phyloP scores from a whole-genome alignment of 2,888 invertebrate genomes.

The Nebria salina region DNA sequence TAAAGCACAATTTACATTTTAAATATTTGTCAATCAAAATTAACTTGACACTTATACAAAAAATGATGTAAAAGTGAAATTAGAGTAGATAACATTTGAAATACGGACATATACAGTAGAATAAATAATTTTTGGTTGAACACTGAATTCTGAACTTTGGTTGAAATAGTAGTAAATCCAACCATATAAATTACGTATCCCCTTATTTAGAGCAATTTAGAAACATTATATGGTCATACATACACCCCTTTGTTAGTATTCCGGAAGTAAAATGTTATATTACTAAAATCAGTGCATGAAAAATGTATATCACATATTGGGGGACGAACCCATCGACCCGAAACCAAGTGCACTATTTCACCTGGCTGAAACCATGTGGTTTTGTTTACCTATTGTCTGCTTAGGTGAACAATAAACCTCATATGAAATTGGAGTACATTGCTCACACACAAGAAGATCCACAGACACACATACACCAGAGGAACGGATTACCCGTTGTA shows the following conservation, averaged over 20 bases:
- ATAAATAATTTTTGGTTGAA: too few species aligned
- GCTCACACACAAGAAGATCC: not conserved
- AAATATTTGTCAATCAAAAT: too few species aligned
- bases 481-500: not conserved
- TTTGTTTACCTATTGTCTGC: constrained; percentile 18
- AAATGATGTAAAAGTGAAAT: too few species aligned
- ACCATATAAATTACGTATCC: too few species aligned
- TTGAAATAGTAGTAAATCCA: too few species aligned
- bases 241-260: not conserved
- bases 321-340: not conserved
- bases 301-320: not conserved
- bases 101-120: too few species aligned
- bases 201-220: too few species aligned
- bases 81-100: too few species aligned
- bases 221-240: too few species aligned
- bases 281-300: not conserved
- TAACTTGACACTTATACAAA: too few species aligned
- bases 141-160: too few species aligned
- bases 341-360: not conserved
- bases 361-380: not conserved
- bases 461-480: not conserved
- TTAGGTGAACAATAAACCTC: not conserved
- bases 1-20: too few species aligned
- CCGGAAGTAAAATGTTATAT: not conserved
- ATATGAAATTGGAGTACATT: constrained; percentile 8